Evolutionary conservation across 2,113 vertebrate species (phyloP), one percentile per base, ranked within the genome.

Genomic region (Illadopsis cleaveri): DNA sequence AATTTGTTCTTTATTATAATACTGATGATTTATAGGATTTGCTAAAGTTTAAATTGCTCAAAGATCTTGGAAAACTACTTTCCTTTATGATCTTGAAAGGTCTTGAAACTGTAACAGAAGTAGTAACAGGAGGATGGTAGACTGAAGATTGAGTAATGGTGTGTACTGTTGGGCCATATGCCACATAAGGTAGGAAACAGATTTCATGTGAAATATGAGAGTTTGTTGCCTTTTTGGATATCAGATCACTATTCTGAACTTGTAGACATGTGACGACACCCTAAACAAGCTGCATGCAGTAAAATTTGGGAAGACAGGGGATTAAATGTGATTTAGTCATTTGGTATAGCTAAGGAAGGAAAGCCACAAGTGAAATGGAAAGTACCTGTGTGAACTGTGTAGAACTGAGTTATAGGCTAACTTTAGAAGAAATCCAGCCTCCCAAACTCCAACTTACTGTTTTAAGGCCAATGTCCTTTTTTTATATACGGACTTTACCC

Each of bases 381-480:
- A 53, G 10, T 22, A 22, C 45, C 19, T 53, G 9, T 33, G 31
- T 47, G 47, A 61, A 33, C 15, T 30, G n/a, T 0, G 0, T 47
- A 58, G 56, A 75, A 45, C 47, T 47, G 45, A 84, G 33, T 79
- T 73, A 44, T 1, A 53, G 18, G 17, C 11, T 33, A 42, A n/a
- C 4, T 53, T 47, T 28, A 65, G 12, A 62, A 72, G 47, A 42
- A 85, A 68, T 3, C 1, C 14, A n/a, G 10, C 8, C 11, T 48
- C 23, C 17, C 4, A 62, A 58, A 54, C 7, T 42, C 23, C 24
- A 31, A 1, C 37, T 75, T 70, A 6, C 11, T 70, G 6, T 47
- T 70, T 54, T 10, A 71, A 54, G 57, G 22, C 20, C 25, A 38
- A 21, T 33, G 24, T 42, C 17, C 8, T 51, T 73, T 35, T 60